phyloP scores from a whole-genome alignment of 2,797 vertebrate genomes.

The Poeciliopsis paucimaculata region DNA sequence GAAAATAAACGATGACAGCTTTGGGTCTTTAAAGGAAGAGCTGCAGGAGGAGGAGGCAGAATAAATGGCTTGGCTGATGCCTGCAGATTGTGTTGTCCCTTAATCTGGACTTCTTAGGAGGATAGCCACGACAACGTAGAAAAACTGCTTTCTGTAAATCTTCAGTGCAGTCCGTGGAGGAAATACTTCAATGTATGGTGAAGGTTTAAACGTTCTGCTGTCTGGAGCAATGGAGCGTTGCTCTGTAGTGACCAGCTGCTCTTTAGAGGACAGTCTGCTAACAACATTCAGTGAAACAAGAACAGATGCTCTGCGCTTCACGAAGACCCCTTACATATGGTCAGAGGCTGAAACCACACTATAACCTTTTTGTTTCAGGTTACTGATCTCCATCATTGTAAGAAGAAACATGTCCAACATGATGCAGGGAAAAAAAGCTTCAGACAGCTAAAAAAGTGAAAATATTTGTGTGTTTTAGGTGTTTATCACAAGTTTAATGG shows the following conservation, averaged over 20 bases:
- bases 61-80: constrained; percentile 42
- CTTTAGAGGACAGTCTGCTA: constrained; percentile 17
- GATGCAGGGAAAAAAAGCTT: background rate
- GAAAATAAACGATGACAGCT: constrained; percentile 44
- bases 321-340: constrained; percentile 6
- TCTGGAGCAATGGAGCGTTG: background rate
- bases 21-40: constrained; percentile 45
- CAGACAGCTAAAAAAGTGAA: background rate
- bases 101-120: constrained; percentile 55
- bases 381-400: background rate
- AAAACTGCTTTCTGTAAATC: constrained; percentile 19
- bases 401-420: background rate
- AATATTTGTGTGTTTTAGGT: background rate
- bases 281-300: constrained; percentile 22
- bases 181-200: constrained; percentile 16
- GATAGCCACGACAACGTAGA: constrained; percentile 13
- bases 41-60: constrained; percentile 30
- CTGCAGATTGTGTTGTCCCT: constrained; percentile 41
- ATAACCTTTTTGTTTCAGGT: background rate
- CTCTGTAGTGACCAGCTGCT: constrained; percentile 30
- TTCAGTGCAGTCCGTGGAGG: background rate
- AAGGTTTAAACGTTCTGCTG: background rate
- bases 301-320: constrained; percentile 8
- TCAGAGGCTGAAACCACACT: background rate
- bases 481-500: background rate